Evolutionary conservation across 1,140 invertebrate genomes (phyloP).

Genomic region (Homarus americanus): DNA sequence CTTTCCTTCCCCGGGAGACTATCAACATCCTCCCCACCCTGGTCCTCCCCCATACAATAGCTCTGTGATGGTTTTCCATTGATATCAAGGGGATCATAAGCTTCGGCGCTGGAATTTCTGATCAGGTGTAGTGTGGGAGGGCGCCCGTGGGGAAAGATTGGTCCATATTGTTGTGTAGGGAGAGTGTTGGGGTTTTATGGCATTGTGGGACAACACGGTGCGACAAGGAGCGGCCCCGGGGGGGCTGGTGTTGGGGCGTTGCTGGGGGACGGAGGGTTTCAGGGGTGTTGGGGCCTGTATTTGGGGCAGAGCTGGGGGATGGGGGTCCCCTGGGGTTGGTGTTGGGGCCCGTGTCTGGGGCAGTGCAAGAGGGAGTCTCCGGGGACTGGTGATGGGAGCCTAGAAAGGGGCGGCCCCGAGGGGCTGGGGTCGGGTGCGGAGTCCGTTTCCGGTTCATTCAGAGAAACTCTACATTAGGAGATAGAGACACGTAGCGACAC

Average conservation of each 20-base stretch:
- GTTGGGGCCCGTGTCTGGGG: neutral
- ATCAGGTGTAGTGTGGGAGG: conserved; percentile 56
- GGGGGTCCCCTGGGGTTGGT: neutral
- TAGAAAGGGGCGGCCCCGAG: neutral
- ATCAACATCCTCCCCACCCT: conserved; percentile 4
- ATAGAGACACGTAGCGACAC: too few species aligned
- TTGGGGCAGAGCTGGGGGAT: neutral
- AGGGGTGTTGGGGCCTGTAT: neutral
- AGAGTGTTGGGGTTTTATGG: neutral
- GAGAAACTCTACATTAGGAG: too few species aligned
- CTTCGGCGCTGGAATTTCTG: conserved; percentile 56
- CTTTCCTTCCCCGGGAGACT: conserved; percentile 36
- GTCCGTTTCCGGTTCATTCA: too few species aligned
- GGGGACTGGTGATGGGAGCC: neutral
- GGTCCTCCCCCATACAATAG: conserved; percentile 50
- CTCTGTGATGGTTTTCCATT: conserved; percentile 68
- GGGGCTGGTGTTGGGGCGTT: too few species aligned
- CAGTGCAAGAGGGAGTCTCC: neutral
- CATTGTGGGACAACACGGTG: neutral
- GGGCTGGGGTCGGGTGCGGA: neutral
- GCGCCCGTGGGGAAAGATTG: conserved; percentile 11
- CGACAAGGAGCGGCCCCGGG: neutral
- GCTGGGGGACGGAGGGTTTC: neutral
- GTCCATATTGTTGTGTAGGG: conserved; percentile 16
- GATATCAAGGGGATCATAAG: conserved; percentile 61